These are phyloP conservation scores for Noturus placidus DNA, from an alignment of 2,113 vertebrate species.

Conservation along the genomic window DNA sequence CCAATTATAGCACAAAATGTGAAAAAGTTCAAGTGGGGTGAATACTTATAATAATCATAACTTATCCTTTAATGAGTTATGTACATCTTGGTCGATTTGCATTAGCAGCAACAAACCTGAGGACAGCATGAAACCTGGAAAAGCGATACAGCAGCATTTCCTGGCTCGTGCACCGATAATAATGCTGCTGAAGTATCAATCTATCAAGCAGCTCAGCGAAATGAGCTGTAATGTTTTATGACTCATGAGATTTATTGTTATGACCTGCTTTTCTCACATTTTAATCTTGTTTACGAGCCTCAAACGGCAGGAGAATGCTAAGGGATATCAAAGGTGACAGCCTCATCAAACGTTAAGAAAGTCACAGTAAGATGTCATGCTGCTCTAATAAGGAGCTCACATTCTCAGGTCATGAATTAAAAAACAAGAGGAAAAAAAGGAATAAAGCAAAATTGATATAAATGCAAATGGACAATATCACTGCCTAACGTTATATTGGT, in stretches of 20 bases:
- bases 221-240: constrained; percentile 48
- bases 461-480: not conserved
- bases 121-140: not conserved
- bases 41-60: not conserved
- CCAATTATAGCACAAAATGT: not conserved
- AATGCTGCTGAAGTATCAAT: constrained; percentile 33
- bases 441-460: not conserved
- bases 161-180: constrained; percentile 16
- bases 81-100: not conserved
- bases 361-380: constrained; percentile 56
- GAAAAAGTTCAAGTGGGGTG: not conserved
- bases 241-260: constrained; percentile 60
- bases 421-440: not conserved
- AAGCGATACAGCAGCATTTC: constrained; percentile 5
- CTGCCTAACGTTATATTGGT: not conserved
- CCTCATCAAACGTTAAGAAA: constrained; percentile 66
- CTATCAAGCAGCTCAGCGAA: constrained; percentile 1
- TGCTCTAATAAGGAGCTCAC: constrained; percentile 35
- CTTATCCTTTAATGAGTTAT: not conserved
- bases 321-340: constrained; percentile 68
- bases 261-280: constrained; percentile 69
- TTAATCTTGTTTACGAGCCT: constrained; percentile 60
- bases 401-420: not conserved
- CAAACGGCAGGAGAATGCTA: constrained; percentile 48
- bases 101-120: not conserved